Evolutionary conservation across 2,113 vertebrate genomes (phyloP).

Genomic region (Gobio gobio): DNA sequence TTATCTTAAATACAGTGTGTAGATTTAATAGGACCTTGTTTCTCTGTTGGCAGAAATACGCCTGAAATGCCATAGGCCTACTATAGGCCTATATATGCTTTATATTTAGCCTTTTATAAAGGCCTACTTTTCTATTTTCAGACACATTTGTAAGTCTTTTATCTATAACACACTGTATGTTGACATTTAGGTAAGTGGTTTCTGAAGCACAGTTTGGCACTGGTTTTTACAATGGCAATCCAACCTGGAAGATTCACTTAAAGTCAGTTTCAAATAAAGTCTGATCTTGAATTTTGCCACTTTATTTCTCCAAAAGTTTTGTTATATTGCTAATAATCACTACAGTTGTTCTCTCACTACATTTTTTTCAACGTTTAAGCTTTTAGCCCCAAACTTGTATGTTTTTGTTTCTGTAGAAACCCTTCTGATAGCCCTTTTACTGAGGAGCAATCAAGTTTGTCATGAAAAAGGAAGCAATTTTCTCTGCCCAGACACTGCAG

Average conservation of each 20-base stretch:
- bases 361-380: neutral
- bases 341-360: neutral
- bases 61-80: neutral
- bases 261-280: neutral
- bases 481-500: conserved; percentile 48
- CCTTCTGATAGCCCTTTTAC: conserved; percentile 48
- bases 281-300: neutral
- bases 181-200: neutral
- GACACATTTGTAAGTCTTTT: neutral
- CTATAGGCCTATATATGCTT: neutral
- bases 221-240: neutral
- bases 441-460: conserved; percentile 54
- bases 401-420: conserved; percentile 47
- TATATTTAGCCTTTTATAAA: neutral
- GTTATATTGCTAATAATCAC: neutral
- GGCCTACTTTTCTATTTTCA: neutral
- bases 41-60: neutral
- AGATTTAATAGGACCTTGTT: neutral
- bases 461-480: conserved; percentile 59
- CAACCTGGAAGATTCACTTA: neutral
- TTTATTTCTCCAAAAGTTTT: neutral
- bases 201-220: neutral
- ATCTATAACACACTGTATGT: neutral
- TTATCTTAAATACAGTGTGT: conserved; percentile 22
- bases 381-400: conserved; percentile 18